Evolutionary conservation across 1,140 invertebrate genomes (phyloP), one percentile per base, ranked within the genome.

Genomic region (Procambarus clarkii): DNA sequence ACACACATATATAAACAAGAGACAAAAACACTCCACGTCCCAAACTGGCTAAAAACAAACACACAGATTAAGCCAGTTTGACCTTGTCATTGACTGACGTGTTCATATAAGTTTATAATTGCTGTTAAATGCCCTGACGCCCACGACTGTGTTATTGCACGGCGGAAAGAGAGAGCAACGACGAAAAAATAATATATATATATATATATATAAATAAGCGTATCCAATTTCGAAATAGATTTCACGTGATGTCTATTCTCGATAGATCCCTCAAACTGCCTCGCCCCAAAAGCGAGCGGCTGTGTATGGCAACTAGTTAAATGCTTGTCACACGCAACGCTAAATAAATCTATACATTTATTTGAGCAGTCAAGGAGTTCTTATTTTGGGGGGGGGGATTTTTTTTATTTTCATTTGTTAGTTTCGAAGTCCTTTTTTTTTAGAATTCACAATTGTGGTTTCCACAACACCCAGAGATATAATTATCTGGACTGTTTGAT

Each of bases 271-370:
- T 74, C 69, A 74, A 74, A 34, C 24, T 21, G 5, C 21, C 15
- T 34, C 34, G 34, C 15, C 7, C 8, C 8, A 74, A 74, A 74
- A 74, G 7, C 8, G 8, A 3, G 18, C 18, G 7, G 3, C 69
- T 74, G 69, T 24, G n/a, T 74, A 34, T 74, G 69, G 69, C 69
- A 74, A 74, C 69, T 34, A 2, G n/a, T 74, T 74, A 21, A 54
- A 44, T 24, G 11, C 21, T 3, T 8, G 24, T 54, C 54, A 54
- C 1, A 5, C 54, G 15, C 24, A 54, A 15, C 4, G 60, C 60
- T 21, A 80, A 24, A 80, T 11, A 74, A 44, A 84, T 71, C 48
- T 69, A 84, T 69, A 84, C 34, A 84, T 69, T 58, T 69, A 84
- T 71, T 34, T 74, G 60, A 18, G 21, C 13, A 64, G 60, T 64